A percentile compares a stretch with the other conserved stretches of the same genome.
These are phyloP conservation scores for Telenomus remus DNA, from an alignment of 1,140 invertebrate species.

Conservation along the genomic window DNA sequence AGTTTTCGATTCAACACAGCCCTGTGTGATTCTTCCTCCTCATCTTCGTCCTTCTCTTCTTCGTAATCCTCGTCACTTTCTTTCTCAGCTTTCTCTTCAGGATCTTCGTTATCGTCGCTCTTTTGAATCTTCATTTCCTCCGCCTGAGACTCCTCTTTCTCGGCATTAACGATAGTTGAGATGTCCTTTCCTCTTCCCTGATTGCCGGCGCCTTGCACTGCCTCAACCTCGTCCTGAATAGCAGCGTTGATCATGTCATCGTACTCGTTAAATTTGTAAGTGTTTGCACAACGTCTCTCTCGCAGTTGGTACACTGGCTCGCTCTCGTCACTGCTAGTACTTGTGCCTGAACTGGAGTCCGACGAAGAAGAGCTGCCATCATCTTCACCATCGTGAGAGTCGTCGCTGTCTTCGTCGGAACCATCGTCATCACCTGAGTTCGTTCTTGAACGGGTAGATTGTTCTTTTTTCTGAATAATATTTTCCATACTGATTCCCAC, in stretches of 20 bases:
- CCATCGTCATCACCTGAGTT: slow-evolving; percentile 47
- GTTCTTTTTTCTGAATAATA: slow-evolving; percentile 77
- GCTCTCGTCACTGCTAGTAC: slow-evolving; percentile 77
- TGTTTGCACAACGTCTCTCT: slow-evolving; percentile 84
- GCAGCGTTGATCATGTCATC: slow-evolving; percentile 95
- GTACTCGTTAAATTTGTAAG: slow-evolving; percentile 92
- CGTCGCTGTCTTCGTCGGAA: slow-evolving; percentile 59
- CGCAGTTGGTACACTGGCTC: slow-evolving; percentile 89
- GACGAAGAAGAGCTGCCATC: slow-evolving; percentile 64
- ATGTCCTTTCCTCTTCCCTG: slow-evolving; percentile 92
- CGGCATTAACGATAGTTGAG: slow-evolving; percentile 89
- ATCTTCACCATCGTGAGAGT: slow-evolving; percentile 56
- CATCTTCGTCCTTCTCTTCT: slow-evolving; percentile 76
- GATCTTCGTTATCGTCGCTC: slow-evolving; percentile 69
- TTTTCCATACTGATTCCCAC: slow-evolving; percentile 88
- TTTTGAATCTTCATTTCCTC: slow-evolving; percentile 39
- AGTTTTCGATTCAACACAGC: slow-evolving; percentile 63
- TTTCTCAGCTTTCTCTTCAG: slow-evolving; percentile 72
- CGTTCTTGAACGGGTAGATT: slow-evolving; percentile 52
- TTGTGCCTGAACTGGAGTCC: slow-evolving; percentile 70
- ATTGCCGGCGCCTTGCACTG: slow-evolving; percentile 84
- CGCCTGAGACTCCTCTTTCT: slow-evolving; percentile 80
- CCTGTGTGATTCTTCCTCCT: slow-evolving; percentile 66
- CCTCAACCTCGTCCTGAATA: slow-evolving; percentile 86
- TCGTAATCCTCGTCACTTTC: slow-evolving; percentile 74